These are phyloP conservation scores for Steatornis caripensis DNA, from an alignment of 2,113 vertebrate genomes.

Conservation along the genomic window DNA sequence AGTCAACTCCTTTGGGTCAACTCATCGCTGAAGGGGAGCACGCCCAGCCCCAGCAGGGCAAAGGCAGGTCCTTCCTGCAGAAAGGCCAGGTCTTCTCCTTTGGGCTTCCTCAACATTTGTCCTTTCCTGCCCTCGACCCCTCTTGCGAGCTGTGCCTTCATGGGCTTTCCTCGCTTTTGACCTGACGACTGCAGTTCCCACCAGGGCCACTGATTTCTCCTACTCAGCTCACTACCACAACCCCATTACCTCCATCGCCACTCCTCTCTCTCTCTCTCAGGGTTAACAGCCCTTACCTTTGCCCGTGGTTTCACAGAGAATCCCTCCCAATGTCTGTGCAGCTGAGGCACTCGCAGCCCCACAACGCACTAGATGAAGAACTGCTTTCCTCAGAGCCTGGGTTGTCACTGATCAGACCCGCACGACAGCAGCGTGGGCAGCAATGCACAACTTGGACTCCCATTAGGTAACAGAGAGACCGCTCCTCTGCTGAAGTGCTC, in stretches of 20 bases:
- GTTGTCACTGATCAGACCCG: not conserved
- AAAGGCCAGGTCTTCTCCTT: not conserved
- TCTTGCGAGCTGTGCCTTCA: not conserved
- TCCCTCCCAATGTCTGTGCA: not conserved
- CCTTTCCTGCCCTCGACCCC: not conserved
- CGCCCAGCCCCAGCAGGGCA: not conserved
- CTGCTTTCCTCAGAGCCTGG: not conserved
- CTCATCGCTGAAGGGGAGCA: not conserved
- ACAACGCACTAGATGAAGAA: not conserved
- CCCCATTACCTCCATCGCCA: not conserved
- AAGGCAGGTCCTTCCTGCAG: not conserved
- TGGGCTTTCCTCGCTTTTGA: not conserved
- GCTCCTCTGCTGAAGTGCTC: not conserved
- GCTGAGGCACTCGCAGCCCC: not conserved
- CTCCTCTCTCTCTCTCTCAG: not conserved
- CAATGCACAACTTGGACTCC: not conserved
- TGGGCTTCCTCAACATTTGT: not conserved
- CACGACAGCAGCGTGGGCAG: fast-evolving
- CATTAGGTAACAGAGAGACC: not conserved
- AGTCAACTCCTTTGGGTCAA: not conserved
- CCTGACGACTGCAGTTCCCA: not conserved
- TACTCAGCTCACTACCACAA: not conserved
- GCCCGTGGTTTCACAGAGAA: not conserved
- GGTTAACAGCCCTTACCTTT: not conserved
- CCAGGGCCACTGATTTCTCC: not conserved